phyloP scores from a whole-genome alignment of 2,888 invertebrate genomes.

The Cheilosia vulpina region DNA sequence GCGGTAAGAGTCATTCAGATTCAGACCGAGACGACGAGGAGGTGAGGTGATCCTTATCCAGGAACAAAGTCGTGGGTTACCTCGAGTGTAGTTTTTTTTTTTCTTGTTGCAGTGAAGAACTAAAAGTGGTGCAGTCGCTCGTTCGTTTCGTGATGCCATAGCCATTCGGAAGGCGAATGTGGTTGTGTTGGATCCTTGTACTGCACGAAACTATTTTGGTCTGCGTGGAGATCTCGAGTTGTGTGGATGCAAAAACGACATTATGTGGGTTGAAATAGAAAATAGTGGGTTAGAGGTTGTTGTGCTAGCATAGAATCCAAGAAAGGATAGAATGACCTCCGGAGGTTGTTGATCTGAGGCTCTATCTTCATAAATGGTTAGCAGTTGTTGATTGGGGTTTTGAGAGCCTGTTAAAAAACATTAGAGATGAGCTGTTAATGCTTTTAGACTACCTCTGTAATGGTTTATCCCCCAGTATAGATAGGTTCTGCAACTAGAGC shows the following conservation, averaged over 20 bases:
- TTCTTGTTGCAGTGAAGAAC: constrained; percentile 22
- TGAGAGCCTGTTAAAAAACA: background rate
- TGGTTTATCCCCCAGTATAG: too few species aligned
- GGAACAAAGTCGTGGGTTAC: constrained; percentile 72
- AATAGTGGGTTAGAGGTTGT: constrained; percentile 74
- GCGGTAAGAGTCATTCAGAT: constrained; percentile 17
- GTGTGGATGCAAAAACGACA: constrained; percentile 11
- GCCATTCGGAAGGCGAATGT: constrained; percentile 20
- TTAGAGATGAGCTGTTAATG: too few species aligned
- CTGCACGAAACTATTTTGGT: constrained; percentile 37
- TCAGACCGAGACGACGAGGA: constrained; percentile 1
- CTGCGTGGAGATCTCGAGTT: constrained; percentile 5
- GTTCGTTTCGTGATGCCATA: constrained; percentile 26
- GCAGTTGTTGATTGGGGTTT: background rate
- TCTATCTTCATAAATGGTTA: background rate
- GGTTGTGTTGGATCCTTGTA: constrained; percentile 21
- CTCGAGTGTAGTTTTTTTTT: constrained; percentile 16
- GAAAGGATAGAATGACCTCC: constrained; percentile 54
- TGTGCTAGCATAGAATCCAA: constrained; percentile 47
- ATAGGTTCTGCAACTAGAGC: too few species aligned
- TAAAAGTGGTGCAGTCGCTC: constrained; percentile 58
- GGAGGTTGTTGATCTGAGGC: constrained; percentile 52
- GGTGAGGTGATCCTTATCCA: constrained; percentile 69
- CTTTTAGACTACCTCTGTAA: too few species aligned
- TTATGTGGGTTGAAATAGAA: constrained; percentile 68